phyloP scores from a whole-genome alignment of 2,113 vertebrate species.

The Polypterus bichir region DNA sequence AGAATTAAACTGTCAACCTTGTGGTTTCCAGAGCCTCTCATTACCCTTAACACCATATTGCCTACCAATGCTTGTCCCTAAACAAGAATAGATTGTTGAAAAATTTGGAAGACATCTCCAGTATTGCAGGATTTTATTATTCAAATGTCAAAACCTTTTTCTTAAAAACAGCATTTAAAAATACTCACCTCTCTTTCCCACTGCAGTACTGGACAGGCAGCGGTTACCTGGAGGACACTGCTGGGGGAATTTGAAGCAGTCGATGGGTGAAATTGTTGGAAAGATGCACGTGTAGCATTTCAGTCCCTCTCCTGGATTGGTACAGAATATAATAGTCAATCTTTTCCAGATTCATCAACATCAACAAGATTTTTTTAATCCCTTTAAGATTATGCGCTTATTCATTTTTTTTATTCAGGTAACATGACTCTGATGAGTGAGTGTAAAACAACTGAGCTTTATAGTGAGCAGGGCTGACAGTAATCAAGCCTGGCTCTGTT shows the following conservation, averaged over 20 bases:
- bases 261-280: constrained; percentile 46
- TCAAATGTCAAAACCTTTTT: background rate
- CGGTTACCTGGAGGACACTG: constrained; percentile 41
- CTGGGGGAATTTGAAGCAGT: constrained; percentile 47
- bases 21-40: too few relatives aligned
- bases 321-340: background rate
- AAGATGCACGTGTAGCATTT: constrained; percentile 54
- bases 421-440: too few relatives aligned
- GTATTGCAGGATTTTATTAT: background rate
- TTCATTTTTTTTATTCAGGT: too few relatives aligned
- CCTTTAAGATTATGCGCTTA: too few relatives aligned
- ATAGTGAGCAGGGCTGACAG: too few relatives aligned
- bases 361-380: too few relatives aligned
- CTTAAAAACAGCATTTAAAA: background rate
- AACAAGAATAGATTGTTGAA: background rate
- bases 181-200: constrained; percentile 36
- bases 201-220: constrained; percentile 43
- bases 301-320: constrained; percentile 36
- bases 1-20: too few relatives aligned
- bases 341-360: too few relatives aligned
- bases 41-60: background rate
- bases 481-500: too few relatives aligned
- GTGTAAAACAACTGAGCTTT: too few relatives aligned
- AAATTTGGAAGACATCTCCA: background rate
- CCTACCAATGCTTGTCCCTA: background rate